Percentiles rank a stretch among this genome's conserved stretches.
phyloP scores from a whole-genome alignment of 2,888 invertebrate genomes.

The Saturnia pavonia region DNA sequence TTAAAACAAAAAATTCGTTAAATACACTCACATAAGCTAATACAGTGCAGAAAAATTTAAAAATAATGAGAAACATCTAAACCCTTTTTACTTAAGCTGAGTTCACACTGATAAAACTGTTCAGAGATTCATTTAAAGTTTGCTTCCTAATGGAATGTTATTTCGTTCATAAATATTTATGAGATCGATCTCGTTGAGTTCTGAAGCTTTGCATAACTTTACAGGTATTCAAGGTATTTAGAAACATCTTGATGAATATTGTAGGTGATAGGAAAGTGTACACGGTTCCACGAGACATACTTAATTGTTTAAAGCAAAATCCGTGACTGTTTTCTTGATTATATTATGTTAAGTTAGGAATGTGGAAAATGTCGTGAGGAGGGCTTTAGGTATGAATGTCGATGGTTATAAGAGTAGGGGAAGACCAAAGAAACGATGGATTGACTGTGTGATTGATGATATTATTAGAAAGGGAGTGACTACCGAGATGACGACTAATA shows the following conservation, averaged over 20 bases:
- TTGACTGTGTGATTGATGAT: too few relatives aligned
- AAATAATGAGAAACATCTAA: neutral
- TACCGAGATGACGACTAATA: too few relatives aligned
- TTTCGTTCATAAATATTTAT: conserved; percentile 35
- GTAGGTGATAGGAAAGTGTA: neutral
- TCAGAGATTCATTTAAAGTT: neutral
- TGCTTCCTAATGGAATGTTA: conserved; percentile 27
- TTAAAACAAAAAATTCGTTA: neutral
- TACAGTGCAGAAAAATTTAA: neutral
- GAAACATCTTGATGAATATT: neutral
- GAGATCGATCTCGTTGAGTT: conserved; percentile 20
- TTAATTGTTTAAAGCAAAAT: too few relatives aligned
- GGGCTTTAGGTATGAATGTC: too few relatives aligned
- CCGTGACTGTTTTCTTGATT: too few relatives aligned
- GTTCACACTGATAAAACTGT: neutral
- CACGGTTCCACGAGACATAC: neutral
- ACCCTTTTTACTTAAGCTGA: conserved; percentile 1
- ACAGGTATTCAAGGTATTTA: neutral
- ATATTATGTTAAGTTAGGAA: too few relatives aligned
- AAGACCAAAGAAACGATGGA: too few relatives aligned
- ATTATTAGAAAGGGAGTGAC: too few relatives aligned
- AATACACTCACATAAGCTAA: neutral
- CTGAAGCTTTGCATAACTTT: conserved; percentile 1
- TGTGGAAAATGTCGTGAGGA: too few relatives aligned
- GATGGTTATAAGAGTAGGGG: too few relatives aligned